These are phyloP conservation scores for Bedellia somnulentella DNA, from an alignment of 2,888 invertebrate species.

Conservation along the genomic window DNA sequence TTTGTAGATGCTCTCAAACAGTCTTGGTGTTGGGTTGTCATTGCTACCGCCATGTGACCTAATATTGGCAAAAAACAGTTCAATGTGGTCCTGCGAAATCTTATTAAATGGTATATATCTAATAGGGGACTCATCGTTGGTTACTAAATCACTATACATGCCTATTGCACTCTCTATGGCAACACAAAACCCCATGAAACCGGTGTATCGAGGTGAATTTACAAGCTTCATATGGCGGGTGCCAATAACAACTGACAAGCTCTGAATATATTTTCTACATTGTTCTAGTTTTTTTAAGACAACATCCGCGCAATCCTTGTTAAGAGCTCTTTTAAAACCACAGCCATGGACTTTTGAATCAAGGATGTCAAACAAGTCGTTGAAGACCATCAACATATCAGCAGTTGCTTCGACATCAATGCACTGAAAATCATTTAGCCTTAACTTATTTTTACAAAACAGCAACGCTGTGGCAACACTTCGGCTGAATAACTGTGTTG, in stretches of 20 bases:
- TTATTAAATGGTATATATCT: not conserved
- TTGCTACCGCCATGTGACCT: conserved; percentile 1
- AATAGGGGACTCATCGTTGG: not conserved
- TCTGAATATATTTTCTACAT: not conserved
- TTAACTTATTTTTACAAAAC: not conserved
- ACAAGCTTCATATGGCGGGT: not conserved
- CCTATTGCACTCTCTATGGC: not conserved
- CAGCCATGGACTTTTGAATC: not conserved
- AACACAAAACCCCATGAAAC: not conserved
- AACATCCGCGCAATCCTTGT: too few relatives aligned
- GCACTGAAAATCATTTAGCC: not conserved
- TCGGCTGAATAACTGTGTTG: conserved; percentile 9
- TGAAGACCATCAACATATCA: not conserved
- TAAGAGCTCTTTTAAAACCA: not conserved
- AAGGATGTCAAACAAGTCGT: not conserved
- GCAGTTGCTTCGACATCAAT: not conserved
- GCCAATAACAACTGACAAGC: not conserved
- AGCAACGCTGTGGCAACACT: conserved; percentile 1
- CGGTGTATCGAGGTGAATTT: not conserved
- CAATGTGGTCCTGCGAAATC: too few relatives aligned
- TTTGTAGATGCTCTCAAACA: not conserved
- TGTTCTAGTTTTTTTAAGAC: not conserved
- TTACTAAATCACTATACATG: not conserved
- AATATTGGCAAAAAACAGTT: not conserved
- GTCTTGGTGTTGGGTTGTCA: not conserved